Percentiles rank a stretch among this genome's conserved stretches.
These are phyloP conservation scores for Kryptolebias marmoratus DNA, from an alignment of 2,113 vertebrate genomes.

Conservation along the genomic window DNA sequence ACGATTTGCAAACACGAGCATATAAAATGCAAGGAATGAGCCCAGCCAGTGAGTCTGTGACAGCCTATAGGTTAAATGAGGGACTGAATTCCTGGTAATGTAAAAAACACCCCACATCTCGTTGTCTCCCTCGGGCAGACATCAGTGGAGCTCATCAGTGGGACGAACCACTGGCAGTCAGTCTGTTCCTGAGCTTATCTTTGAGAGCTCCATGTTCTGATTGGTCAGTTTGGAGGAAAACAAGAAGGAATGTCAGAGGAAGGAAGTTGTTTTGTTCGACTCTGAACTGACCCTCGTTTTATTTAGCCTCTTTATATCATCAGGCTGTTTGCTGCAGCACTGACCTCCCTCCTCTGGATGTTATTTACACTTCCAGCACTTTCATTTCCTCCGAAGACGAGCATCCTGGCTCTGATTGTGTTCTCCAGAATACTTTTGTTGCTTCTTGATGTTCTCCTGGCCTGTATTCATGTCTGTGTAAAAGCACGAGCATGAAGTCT, in stretches of 20 bases:
- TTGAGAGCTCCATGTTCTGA: background rate
- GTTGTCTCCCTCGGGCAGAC: background rate
- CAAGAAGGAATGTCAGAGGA: background rate
- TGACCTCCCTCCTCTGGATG: background rate
- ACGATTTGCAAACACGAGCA: too few species aligned
- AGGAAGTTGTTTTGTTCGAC: background rate
- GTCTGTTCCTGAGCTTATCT: background rate
- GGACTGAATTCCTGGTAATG: too few species aligned
- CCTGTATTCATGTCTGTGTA: constrained; percentile 2
- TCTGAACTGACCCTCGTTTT: background rate
- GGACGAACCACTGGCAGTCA: background rate
- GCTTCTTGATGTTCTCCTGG: background rate
- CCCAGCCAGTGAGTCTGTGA: too few species aligned
- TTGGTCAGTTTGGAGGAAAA: background rate
- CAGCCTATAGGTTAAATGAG: too few species aligned
- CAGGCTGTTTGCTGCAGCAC: background rate
- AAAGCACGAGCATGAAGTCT: background rate
- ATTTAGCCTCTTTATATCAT: background rate
- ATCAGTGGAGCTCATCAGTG: background rate
- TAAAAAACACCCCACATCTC: too few species aligned
- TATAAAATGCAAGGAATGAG: too few species aligned
- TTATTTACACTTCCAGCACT: background rate
- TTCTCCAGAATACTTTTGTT: background rate
- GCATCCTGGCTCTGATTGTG: background rate
- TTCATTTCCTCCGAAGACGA: background rate